A percentile compares a stretch with the other conserved stretches of the same genome.
Conservation (phyloP, 2,888 invertebrate species). For the Euproctis similis region DNA sequence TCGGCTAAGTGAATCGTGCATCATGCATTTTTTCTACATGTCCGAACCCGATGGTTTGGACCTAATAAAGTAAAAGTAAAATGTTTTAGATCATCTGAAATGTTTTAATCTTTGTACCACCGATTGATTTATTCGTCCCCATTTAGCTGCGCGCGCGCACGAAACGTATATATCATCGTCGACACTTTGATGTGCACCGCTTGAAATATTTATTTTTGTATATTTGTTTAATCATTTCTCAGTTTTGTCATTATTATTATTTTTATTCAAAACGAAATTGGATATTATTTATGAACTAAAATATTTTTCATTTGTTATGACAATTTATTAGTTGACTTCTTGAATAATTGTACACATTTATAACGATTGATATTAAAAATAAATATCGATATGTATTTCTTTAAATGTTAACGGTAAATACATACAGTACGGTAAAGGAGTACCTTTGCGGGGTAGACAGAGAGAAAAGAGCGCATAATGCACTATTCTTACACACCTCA, state of each 20-base stretch:
- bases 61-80: no score
- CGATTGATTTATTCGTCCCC: conserved; percentile 45
- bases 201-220: conserved; percentile 33
- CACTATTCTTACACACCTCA: no score
- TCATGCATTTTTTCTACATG: no score
- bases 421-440: no score
- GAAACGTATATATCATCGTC: conserved; percentile 44
- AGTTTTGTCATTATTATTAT: conserved; percentile 21
- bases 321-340: neutral
- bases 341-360: neutral
- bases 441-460: no score
- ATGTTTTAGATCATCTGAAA: no score
- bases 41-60: no score
- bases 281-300: conserved; percentile 16
- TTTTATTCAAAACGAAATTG: conserved; percentile 21
- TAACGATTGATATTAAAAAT: no score
- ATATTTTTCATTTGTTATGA: conserved; percentile 9
- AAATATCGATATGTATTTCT: no score
- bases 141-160: conserved; percentile 48
- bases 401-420: no score
- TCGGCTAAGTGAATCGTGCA: no score
- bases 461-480: no score
- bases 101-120: conserved; percentile 31
- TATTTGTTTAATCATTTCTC: conserved; percentile 35
- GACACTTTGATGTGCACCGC: conserved; percentile 37